Evolutionary conservation across 2,888 invertebrate species (phyloP).

Genomic region (Stegana nigrithorax): DNA sequence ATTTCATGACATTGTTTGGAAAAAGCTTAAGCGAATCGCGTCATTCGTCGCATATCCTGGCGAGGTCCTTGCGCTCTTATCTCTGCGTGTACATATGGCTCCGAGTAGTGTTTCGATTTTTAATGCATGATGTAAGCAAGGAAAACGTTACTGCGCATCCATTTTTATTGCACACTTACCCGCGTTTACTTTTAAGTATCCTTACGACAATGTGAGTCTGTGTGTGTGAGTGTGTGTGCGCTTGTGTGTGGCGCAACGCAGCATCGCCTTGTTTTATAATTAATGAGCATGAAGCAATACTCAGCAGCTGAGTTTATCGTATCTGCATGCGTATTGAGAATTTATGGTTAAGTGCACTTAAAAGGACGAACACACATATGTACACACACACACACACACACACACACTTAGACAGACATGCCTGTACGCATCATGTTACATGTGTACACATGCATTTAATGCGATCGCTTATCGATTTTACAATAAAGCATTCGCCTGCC

Average conservation of each 20-base stretch:
- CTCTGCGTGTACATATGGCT: constrained; percentile 56
- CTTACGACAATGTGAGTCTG: background rate
- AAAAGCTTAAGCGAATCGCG: constrained; percentile 38
- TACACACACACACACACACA: constrained; percentile 24
- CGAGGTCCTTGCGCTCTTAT: constrained; percentile 38
- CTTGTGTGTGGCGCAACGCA: constrained; percentile 32
- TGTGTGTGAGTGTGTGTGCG: constrained; percentile 21
- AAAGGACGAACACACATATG: constrained; percentile 52
- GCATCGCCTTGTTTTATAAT: constrained; percentile 59
- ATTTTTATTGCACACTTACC: background rate
- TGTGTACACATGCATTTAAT: constrained; percentile 48
- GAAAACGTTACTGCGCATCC: background rate
- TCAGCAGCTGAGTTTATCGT: constrained; percentile 28
- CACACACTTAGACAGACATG: too few species aligned
- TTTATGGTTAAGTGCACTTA: constrained; percentile 62
- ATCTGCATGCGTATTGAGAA: constrained; percentile 34
- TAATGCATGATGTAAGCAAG: constrained; percentile 44
- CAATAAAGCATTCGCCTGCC: constrained; percentile 51
- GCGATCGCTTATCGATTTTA: constrained; percentile 61
- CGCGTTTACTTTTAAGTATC: constrained; percentile 24
- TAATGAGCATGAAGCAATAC: constrained; percentile 51
- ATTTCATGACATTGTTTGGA: constrained; percentile 27
- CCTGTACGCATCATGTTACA: too few species aligned
- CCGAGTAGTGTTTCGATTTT: constrained; percentile 41
- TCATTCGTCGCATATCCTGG: constrained; percentile 27